Evolutionary conservation across 1,140 invertebrate genomes (phyloP).

Genomic region (Pygmarrhopalites habei): DNA sequence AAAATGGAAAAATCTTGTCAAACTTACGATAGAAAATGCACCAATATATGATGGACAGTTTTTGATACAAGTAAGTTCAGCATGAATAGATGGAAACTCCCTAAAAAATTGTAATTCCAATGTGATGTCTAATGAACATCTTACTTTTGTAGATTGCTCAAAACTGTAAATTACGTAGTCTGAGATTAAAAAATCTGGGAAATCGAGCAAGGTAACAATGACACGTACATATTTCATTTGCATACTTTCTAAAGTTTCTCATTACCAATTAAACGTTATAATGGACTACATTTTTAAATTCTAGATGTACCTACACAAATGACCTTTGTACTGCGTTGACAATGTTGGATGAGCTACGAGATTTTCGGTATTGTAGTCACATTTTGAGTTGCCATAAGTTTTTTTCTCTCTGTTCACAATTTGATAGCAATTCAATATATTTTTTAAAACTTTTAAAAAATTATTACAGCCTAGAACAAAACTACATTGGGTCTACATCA

Average conservation of each 20-base stretch:
- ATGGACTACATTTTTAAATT: no score
- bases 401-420: neutral
- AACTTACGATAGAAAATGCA: slow-evolving; percentile 7
- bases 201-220: slow-evolving; percentile 2
- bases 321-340: slow-evolving; percentile 9
- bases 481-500: slow-evolving; percentile 14
- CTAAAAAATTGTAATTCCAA: neutral
- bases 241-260: no score
- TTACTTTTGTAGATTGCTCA: neutral
- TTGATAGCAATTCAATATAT: neutral
- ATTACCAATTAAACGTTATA: no score
- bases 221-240: no score
- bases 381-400: no score
- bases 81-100: no score
- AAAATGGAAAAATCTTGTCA: slow-evolving; percentile 14
- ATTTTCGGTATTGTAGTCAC: slow-evolving; percentile 13
- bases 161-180: neutral
- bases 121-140: neutral
- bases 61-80: slow-evolving; percentile 17
- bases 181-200: slow-evolving; percentile 11
- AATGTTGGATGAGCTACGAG: neutral
- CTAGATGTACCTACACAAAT: slow-evolving; percentile 12
- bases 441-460: neutral
- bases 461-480: slow-evolving; percentile 19
- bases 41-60: slow-evolving; percentile 23